A percentile compares a stretch with the other conserved stretches of the same genome.
Evolutionary conservation across 2,888 invertebrate species (phyloP).

Genomic region (Linyphia triangularis): DNA sequence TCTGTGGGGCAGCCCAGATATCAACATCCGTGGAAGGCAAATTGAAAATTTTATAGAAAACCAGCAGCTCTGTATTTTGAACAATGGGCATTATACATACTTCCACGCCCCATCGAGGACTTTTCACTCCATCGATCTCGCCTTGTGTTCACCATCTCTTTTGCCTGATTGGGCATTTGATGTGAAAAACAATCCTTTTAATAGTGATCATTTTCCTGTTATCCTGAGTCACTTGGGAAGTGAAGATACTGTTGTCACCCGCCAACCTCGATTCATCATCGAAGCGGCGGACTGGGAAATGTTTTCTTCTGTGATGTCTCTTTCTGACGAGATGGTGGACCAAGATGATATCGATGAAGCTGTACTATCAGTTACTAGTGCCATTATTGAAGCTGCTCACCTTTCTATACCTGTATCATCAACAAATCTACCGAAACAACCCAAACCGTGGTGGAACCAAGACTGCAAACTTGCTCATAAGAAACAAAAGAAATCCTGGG

Average conservation of each 20-base stretch:
- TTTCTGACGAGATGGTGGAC: not conserved
- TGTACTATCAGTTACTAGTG: not conserved
- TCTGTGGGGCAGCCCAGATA: not conserved
- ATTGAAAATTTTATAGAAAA: not conserved
- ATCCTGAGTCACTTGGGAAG: not conserved
- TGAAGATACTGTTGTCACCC: not conserved
- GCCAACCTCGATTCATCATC: not conserved
- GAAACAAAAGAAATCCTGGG: too few species aligned
- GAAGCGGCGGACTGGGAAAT: not conserved
- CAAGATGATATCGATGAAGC: not conserved
- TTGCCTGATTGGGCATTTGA: not conserved
- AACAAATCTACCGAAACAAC: not conserved
- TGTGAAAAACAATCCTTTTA: not conserved
- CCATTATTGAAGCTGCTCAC: not conserved
- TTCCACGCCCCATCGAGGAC: not conserved
- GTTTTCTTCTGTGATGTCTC: not conserved
- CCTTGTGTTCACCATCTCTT: not conserved
- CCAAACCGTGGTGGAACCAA: constrained; percentile 7
- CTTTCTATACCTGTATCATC: not conserved
- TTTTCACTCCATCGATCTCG: not conserved
- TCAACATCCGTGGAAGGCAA: not conserved
- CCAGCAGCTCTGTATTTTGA: not conserved
- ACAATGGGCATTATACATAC: not conserved
- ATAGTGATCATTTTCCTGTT: not conserved
- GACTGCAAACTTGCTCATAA: too few species aligned